Percentiles rank a stretch among this genome's conserved stretches.
These are phyloP conservation scores for Scatophagus argus DNA, from an alignment of 2,113 vertebrate species.

Conservation along the genomic window DNA sequence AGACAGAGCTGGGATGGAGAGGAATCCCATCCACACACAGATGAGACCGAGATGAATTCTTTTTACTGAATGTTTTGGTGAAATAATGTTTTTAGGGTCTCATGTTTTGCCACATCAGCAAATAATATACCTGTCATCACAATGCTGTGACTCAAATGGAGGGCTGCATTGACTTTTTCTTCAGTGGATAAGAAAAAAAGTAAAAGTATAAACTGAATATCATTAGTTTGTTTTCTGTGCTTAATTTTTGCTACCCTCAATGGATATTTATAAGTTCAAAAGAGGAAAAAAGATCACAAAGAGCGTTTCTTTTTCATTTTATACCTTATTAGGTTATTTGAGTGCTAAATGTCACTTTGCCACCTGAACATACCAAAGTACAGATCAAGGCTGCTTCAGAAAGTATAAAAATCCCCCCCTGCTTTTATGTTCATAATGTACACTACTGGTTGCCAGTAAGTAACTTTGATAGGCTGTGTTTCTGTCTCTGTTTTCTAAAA, in stretches of 20 bases:
- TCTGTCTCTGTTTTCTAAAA: slow-evolving; percentile 42
- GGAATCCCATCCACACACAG: slow-evolving; percentile 23
- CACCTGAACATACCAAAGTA: not conserved
- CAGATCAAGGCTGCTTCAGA: slow-evolving; percentile 3
- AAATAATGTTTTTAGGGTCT: slow-evolving; percentile 16
- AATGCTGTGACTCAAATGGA: not conserved
- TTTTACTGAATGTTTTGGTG: slow-evolving; percentile 28
- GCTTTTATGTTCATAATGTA: not conserved
- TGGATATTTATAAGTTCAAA: not conserved
- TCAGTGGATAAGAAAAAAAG: not conserved
- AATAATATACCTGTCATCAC: not conserved
- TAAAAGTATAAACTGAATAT: not conserved
- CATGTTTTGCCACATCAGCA: not conserved
- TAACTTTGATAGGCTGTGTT: slow-evolving; percentile 7
- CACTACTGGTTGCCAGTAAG: slow-evolving; percentile 19
- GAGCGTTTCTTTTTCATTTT: too few species aligned
- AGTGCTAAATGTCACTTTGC: not conserved
- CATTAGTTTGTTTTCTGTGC: not conserved
- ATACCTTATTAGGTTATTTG: not conserved
- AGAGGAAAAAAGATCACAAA: too few species aligned
- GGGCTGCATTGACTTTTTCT: not conserved
- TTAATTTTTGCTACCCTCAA: not conserved
- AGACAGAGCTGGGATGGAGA: slow-evolving; percentile 23
- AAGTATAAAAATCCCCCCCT: not conserved
- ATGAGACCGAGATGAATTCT: slow-evolving; percentile 6